Evolutionary conservation across 2,113 vertebrate species (phyloP).

Genomic region (Patagioenas fasciata): DNA sequence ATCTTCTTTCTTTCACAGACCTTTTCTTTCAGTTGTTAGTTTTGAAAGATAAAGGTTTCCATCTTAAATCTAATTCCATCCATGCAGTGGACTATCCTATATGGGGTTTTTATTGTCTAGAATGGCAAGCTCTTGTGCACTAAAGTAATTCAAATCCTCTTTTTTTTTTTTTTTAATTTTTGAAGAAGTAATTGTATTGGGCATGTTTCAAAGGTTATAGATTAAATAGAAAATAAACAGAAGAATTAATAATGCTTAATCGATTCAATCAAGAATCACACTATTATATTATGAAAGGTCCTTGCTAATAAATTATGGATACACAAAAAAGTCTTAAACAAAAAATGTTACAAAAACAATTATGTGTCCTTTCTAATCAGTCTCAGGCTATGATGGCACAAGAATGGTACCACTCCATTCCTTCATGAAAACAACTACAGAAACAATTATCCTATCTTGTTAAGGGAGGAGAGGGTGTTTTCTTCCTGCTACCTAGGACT

Average conservation of each 20-base stretch:
- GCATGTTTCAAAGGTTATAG: not conserved
- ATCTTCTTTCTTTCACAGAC: not conserved
- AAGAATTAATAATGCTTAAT: not conserved
- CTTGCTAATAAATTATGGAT: not conserved
- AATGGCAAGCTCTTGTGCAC: not conserved
- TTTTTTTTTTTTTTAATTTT: not conserved
- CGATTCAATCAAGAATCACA: fast-evolving
- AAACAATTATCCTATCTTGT: fast-evolving
- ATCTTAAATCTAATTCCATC: not conserved
- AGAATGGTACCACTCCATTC: not conserved
- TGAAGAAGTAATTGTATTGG: not conserved
- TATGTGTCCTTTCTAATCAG: not conserved
- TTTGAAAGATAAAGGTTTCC: not conserved
- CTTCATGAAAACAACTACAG: not conserved
- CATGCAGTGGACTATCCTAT: not conserved
- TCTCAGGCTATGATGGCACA: not conserved
- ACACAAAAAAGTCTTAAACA: not conserved
- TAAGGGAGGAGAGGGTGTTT: not conserved
- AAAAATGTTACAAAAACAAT: not conserved
- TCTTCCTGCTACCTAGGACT: not conserved
- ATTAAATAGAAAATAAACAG: not conserved
- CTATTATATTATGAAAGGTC: not conserved
- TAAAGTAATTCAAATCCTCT: not conserved
- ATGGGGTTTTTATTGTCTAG: not conserved
- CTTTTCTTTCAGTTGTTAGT: not conserved